Evolutionary conservation across 2,888 invertebrate genomes (phyloP).

Genomic region (Pyrochroa serraticornis): DNA sequence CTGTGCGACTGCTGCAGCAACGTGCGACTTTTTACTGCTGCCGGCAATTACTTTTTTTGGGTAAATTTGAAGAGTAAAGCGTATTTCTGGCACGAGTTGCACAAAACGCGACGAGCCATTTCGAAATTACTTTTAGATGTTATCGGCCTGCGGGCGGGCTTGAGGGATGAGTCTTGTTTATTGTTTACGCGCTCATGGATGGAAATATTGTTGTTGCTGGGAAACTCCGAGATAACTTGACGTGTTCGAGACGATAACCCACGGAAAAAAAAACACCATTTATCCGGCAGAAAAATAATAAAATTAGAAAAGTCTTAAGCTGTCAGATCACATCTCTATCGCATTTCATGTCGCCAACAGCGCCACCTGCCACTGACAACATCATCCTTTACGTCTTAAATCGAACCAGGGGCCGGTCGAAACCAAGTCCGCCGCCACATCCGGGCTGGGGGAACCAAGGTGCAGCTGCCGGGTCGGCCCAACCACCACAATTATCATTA

Average conservation of each 20-base stretch:
- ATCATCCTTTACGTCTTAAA: constrained; percentile 48
- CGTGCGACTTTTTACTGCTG: constrained; percentile 19
- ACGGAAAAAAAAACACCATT: constrained; percentile 30
- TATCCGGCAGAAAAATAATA: constrained; percentile 45
- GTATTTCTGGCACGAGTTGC: constrained; percentile 1
- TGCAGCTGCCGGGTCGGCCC: background rate
- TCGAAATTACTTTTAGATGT: constrained; percentile 19
- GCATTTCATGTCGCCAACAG: constrained; percentile 46
- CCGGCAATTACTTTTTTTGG: constrained; percentile 22
- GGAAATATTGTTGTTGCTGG: constrained; percentile 21
- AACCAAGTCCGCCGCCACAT: constrained; percentile 36
- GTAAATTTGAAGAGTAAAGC: constrained; percentile 8
- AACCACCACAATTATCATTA: background rate
- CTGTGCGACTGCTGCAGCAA: constrained; percentile 3
- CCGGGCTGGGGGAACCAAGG: background rate
- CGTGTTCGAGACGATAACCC: background rate
- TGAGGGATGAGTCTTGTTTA: constrained; percentile 17
- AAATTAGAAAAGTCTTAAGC: constrained; percentile 47
- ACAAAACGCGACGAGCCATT: constrained; percentile 15
- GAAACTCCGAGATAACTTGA: constrained; percentile 19
- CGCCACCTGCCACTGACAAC: constrained; percentile 51
- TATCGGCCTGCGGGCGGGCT: constrained; percentile 3
- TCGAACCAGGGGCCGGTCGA: constrained; percentile 38
- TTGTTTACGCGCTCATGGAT: constrained; percentile 22
- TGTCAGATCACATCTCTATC: constrained; percentile 49